phyloP scores from a whole-genome alignment of 2,888 invertebrate species.

The Troides aeacus region DNA sequence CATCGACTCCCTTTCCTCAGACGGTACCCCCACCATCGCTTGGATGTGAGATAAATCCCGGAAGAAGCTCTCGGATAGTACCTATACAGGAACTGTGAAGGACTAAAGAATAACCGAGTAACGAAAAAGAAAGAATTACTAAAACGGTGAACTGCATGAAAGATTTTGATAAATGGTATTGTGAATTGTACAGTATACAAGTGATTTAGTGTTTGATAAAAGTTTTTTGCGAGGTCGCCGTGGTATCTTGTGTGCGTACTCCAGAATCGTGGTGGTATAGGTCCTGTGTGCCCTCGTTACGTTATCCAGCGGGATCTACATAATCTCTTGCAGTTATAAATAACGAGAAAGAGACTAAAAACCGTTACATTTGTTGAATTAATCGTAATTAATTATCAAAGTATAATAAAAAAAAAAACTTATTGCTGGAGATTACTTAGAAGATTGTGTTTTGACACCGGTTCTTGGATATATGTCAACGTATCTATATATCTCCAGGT shows the following conservation, averaged over 20 bases:
- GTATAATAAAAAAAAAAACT: neutral
- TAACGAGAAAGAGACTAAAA: neutral
- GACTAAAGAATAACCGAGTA: constrained; percentile 13
- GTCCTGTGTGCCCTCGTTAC: constrained; percentile 11
- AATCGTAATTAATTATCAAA: constrained; percentile 16
- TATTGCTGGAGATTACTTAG: neutral
- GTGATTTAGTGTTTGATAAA: constrained; percentile 30
- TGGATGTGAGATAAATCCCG: constrained; percentile 60
- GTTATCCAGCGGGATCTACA: constrained; percentile 4
- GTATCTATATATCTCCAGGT: neutral
- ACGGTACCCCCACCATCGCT: constrained; percentile 67
- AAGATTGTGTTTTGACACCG: neutral
- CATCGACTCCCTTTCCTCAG: constrained; percentile 67
- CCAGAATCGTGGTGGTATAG: constrained; percentile 4
- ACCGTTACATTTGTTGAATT: constrained; percentile 26
- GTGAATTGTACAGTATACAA: constrained; percentile 26
- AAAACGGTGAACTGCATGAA: constrained; percentile 21
- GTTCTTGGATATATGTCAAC: neutral
- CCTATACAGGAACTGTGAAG: constrained; percentile 21
- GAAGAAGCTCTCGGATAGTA: constrained; percentile 29
- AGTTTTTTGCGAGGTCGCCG: constrained; percentile 28
- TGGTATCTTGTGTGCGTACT: constrained; percentile 14
- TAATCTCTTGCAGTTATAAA: constrained; percentile 12
- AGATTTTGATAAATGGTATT: constrained; percentile 25
- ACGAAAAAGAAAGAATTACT: constrained; percentile 8